These are phyloP conservation scores for Seriola quinqueradiata DNA, from an alignment of 2,113 vertebrate genomes.

Conservation along the genomic window DNA sequence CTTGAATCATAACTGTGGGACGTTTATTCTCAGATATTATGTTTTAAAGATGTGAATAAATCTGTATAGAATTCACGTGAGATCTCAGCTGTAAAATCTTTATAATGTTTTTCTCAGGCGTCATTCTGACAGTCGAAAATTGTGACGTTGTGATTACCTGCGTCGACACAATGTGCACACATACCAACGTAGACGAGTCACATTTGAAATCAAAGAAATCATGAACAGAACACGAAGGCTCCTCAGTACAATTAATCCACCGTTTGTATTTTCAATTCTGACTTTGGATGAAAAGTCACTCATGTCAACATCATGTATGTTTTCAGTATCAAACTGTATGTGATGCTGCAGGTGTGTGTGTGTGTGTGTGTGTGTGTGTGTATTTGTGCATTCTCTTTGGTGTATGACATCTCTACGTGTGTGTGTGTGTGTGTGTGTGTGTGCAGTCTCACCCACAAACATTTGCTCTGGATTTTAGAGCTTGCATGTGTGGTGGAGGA, in stretches of 20 bases:
- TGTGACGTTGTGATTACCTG: background rate
- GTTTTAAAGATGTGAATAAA: background rate
- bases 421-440: slow-evolving; percentile 6
- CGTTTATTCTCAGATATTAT: background rate
- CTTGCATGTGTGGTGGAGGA: background rate
- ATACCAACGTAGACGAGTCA: too few relatives aligned
- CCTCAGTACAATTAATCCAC: background rate
- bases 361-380: slow-evolving; percentile 4
- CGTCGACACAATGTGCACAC: background rate
- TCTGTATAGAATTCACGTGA: background rate
- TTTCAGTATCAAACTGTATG: background rate
- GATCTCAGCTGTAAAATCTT: background rate
- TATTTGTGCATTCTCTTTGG: background rate
- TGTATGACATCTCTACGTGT: background rate
- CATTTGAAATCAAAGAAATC: background rate
- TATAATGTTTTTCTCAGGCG: too few relatives aligned
- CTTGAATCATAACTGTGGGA: background rate
- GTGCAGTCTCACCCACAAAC: slow-evolving; percentile 25
- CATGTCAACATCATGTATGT: background rate
- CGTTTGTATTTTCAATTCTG: background rate
- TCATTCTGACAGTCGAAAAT: background rate
- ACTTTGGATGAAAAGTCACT: background rate
- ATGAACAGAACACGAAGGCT: background rate
- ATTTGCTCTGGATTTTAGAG: slow-evolving; percentile 25
- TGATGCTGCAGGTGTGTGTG: slow-evolving; percentile 17